A percentile compares a stretch with the other conserved stretches of the same genome.
phyloP scores from a whole-genome alignment of 2,888 invertebrate genomes.

The Isotomurus palustris region DNA sequence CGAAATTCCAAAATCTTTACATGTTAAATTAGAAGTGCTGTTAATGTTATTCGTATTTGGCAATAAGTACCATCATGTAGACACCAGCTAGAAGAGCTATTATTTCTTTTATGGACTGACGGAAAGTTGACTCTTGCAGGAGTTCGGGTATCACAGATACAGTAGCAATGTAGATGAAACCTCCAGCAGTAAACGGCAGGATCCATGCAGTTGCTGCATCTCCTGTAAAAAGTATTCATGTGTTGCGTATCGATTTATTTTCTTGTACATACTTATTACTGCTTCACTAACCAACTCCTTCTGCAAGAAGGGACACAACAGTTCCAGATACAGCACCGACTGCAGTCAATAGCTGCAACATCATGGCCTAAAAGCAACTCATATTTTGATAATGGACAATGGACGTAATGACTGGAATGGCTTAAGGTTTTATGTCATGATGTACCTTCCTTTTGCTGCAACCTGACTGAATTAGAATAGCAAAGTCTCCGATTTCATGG shows the following conservation, averaged over 20 bases:
- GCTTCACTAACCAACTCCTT: conserved; percentile 57
- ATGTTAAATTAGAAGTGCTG: no score
- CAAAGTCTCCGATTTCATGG: conserved; percentile 99
- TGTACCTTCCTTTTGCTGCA: conserved; percentile 76
- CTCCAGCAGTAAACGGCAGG: conserved; percentile 95
- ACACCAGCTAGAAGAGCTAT: conserved; percentile 82
- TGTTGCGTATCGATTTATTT: not conserved
- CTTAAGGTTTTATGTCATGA: conserved; percentile 6
- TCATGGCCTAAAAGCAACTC: conserved; percentile 69
- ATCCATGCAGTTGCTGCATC: conserved; percentile 76
- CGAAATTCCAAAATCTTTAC: no score
- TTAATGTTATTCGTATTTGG: conserved; percentile 67
- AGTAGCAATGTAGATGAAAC: conserved; percentile 99
- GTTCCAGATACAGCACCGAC: conserved; percentile 92
- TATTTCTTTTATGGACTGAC: conserved; percentile 88
- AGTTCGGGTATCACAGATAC: conserved; percentile 98
- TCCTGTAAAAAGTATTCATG: conserved; percentile 50
- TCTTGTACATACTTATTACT: not conserved
- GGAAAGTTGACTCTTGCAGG: conserved; percentile 77
- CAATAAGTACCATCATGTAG: conserved; percentile 92
- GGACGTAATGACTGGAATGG: no score
- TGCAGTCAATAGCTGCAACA: conserved; percentile 88
- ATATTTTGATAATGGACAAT: no score
- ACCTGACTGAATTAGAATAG: conserved; percentile 95
- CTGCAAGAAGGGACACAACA: conserved; percentile 74